Evolutionary conservation across 2,888 invertebrate species (phyloP).

Genomic region (Monoplex corrugatus): DNA sequence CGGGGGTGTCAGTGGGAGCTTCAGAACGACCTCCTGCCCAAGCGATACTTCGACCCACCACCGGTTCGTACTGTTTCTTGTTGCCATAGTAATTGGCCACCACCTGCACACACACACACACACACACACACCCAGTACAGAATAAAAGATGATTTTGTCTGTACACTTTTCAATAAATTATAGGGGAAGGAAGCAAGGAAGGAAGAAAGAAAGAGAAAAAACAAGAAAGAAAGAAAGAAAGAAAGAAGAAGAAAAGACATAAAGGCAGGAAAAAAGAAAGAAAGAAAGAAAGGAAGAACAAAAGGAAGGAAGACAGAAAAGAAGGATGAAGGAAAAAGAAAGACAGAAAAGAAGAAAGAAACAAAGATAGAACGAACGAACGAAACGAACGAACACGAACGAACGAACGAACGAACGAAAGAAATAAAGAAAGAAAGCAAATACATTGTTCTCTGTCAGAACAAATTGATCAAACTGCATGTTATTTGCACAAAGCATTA

Average conservation of each 20-base stretch:
- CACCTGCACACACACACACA: constrained; percentile 88
- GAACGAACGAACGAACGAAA: no score
- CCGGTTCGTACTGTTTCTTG: constrained; percentile 86
- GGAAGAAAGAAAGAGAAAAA: background rate
- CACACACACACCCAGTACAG: no score
- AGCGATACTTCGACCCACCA: constrained; percentile 89
- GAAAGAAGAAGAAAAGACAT: background rate
- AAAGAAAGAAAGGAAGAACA: background rate
- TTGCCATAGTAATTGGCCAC: constrained; percentile 96
- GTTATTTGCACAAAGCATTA: no score
- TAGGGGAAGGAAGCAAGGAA: background rate
- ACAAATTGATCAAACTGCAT: no score
- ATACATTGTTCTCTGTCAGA: no score
- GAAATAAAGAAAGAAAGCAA: no score
- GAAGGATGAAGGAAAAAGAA: no score
- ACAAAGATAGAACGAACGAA: no score
- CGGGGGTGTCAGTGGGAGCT: constrained; percentile 92
- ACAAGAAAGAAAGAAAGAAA: background rate
- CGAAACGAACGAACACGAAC: no score
- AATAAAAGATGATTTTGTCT: no score
- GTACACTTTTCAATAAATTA: no score
- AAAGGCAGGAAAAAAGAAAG: background rate
- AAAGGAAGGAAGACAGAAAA: background rate
- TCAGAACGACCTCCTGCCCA: constrained; percentile 93
- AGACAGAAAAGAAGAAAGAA: no score